Evolutionary conservation across 2,888 invertebrate species (phyloP).

Genomic region (Tiliacea citrago): DNA sequence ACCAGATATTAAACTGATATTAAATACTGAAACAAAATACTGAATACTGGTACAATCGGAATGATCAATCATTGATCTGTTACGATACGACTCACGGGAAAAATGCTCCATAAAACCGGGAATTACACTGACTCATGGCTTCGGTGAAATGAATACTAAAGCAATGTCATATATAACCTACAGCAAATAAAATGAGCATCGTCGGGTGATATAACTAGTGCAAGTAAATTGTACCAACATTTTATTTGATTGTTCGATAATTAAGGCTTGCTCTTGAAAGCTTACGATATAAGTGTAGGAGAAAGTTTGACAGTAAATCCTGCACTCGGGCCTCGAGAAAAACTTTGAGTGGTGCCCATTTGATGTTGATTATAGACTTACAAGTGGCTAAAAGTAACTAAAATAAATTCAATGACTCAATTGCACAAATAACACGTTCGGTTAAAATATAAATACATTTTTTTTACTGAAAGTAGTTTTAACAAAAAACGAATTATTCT

Average conservation of each 20-base stretch:
- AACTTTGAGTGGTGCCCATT: constrained; percentile 28
- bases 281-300: constrained; percentile 21
- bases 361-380: constrained; percentile 35
- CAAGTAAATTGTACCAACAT: constrained; percentile 5
- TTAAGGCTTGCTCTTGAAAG: constrained; percentile 26
- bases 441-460: not conserved
- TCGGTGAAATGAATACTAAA: not conserved
- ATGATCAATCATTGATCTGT: not conserved
- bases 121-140: constrained; percentile 13
- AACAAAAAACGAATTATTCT: not conserved
- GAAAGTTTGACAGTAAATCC: constrained; percentile 40
- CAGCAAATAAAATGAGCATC: not conserved
- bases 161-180: constrained; percentile 7
- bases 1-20: too few relatives aligned
- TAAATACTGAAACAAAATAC: too few relatives aligned
- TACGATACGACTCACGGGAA: not conserved
- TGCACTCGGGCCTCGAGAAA: constrained; percentile 5
- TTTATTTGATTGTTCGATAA: constrained; percentile 25
- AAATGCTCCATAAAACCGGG: constrained; percentile 11
- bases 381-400: not conserved
- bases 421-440: not conserved
- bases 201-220: constrained; percentile 15
- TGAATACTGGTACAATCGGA: not conserved
- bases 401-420: not conserved
- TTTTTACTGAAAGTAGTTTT: not conserved